A percentile compares a stretch with the other conserved stretches of the same genome.
Evolutionary conservation across 2,888 invertebrate species (phyloP).

Genomic region (Ferdinandea cuprea): DNA sequence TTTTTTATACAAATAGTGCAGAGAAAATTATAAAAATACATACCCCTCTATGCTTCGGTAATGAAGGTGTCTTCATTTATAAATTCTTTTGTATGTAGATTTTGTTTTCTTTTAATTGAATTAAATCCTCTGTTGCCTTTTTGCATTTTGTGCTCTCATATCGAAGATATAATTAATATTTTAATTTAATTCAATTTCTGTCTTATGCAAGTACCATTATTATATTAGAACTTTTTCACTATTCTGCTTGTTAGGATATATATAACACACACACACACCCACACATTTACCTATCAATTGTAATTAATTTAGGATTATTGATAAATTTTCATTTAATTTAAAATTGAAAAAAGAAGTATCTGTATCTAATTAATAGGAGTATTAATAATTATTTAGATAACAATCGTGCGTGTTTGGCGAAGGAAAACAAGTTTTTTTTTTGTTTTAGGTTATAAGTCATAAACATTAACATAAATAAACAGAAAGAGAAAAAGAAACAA

Average conservation of each 20-base stretch:
- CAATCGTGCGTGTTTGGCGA: conserved; percentile 60
- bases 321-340: conserved; percentile 45
- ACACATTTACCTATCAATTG: conserved; percentile 20
- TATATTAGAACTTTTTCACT: conserved; percentile 9
- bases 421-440: conserved; percentile 23
- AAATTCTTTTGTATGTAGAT: not conserved
- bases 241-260: conserved; percentile 27
- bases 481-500: no score
- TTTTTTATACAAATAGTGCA: conserved; percentile 56
- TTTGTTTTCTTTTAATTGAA: conserved; percentile 17
- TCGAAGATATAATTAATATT: conserved; percentile 34
- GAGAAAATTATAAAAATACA: conserved; percentile 19
- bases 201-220: conserved; percentile 12
- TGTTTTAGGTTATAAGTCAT: conserved; percentile 56
- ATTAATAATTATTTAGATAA: conserved; percentile 63
- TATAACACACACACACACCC: conserved; percentile 32
- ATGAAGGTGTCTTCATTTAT: not conserved
- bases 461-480: conserved; percentile 34
- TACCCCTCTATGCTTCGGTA: conserved; percentile 51
- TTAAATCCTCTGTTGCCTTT: conserved; percentile 50
- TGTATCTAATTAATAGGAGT: conserved; percentile 25
- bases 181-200: conserved; percentile 6
- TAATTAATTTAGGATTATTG: conserved; percentile 31
- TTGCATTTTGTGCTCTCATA: conserved; percentile 53
- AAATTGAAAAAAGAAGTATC: conserved; percentile 8